Conservation (phyloP, 2,113 vertebrate genomes). For the Pelecanoides urinatrix region DNA sequence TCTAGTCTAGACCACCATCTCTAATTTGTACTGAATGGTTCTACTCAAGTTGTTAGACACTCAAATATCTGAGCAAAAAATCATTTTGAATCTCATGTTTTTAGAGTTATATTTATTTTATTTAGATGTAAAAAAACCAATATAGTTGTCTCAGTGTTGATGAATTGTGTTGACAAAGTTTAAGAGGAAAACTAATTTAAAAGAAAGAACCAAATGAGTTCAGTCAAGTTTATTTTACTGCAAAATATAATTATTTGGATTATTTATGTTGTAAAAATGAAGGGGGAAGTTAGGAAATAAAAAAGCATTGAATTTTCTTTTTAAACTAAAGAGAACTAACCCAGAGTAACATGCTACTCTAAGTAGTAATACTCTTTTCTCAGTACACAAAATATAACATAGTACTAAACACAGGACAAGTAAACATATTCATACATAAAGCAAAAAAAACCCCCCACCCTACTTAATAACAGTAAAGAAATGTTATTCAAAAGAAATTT, state of each 20-base stretch:
- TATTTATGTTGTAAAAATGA: not conserved
- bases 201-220: not conserved
- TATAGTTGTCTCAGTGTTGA: not conserved
- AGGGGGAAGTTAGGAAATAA: not conserved
- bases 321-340: not conserved
- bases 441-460: not conserved
- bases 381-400: not conserved
- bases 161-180: not conserved
- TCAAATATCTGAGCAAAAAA: not conserved
- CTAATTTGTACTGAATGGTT: not conserved
- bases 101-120: not conserved
- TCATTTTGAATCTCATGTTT: not conserved
- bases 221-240: not conserved
- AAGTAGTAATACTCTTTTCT: not conserved
- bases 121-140: not conserved
- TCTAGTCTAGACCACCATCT: not conserved
- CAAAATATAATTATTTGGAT: not conserved
- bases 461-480: not conserved
- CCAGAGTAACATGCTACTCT: not conserved
- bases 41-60: not conserved
- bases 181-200: not conserved
- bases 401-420: not conserved
- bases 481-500: not conserved
- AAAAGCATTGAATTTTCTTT: not conserved
- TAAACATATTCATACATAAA: not conserved